Conservation (phyloP, 2,113 vertebrate species). For the Alligator mississippiensis region DNA sequence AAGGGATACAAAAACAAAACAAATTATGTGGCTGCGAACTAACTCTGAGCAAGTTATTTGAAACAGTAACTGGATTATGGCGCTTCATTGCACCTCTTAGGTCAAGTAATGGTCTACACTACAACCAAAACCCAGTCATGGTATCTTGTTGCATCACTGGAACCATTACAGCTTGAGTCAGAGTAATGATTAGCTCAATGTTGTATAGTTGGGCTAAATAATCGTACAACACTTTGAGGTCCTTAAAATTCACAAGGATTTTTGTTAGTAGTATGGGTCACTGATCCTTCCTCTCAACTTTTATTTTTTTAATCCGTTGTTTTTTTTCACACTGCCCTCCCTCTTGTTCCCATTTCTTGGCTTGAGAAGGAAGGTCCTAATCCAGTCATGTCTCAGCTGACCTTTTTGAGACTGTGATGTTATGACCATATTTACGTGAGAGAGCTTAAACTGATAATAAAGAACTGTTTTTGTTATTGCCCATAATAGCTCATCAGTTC, state of each 20-base stretch:
- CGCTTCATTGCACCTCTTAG: not conserved
- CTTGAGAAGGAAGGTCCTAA: not conserved
- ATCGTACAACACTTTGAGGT: not conserved
- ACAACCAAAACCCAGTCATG: not conserved
- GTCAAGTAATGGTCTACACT: not conserved
- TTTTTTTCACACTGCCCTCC: not conserved
- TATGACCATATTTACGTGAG: not conserved
- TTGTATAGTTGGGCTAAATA: not conserved
- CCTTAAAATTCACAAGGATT: not conserved
- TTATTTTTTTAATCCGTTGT: accelerated
- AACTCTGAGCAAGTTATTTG: not conserved
- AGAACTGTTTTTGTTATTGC: not conserved
- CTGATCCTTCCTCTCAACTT: not conserved
- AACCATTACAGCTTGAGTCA: not conserved
- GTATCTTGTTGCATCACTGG: not conserved
- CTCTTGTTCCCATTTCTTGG: not conserved
- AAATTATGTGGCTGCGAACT: too few species aligned
- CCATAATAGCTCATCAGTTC: not conserved
- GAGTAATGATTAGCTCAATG: not conserved
- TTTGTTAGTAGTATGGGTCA: not conserved
- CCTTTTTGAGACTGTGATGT: not conserved
- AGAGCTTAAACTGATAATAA: not conserved
- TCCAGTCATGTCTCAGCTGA: not conserved
- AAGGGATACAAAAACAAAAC: too few species aligned
- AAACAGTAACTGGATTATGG: accelerated